Evolutionary conservation across 2,797 vertebrate genomes (phyloP).

Genomic region (Sebastes taczanowskii): DNA sequence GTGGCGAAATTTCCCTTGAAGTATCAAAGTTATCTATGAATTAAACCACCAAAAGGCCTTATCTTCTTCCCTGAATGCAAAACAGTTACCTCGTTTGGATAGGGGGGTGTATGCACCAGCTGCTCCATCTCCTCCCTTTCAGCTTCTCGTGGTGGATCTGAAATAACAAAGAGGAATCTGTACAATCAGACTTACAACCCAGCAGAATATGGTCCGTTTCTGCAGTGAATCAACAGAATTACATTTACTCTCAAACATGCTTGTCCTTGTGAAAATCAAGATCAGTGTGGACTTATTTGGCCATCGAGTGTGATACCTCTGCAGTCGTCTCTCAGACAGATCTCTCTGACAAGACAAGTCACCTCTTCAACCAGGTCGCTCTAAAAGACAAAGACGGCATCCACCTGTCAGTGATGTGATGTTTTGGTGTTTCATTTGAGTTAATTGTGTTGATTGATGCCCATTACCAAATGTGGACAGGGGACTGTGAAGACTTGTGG

Average conservation of each 20-base stretch:
- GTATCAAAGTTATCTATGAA: too few relatives aligned
- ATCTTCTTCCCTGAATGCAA: not conserved
- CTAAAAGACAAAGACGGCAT: conserved; percentile 17
- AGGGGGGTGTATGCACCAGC: not conserved
- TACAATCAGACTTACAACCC: not conserved
- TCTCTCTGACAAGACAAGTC: conserved; percentile 21
- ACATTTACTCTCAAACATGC: not conserved
- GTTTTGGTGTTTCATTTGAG: not conserved
- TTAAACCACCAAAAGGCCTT: not conserved
- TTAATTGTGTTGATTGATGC: not conserved
- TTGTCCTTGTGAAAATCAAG: not conserved
- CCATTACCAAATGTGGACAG: conserved; percentile 33
- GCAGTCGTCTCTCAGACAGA: conserved; percentile 5
- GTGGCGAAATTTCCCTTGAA: too few relatives aligned
- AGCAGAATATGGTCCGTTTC: not conserved
- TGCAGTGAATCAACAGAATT: not conserved
- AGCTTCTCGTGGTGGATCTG: conserved; percentile 21
- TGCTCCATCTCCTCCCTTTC: conserved; percentile 25
- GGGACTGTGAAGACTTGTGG: not conserved
- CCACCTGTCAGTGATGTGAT: not conserved
- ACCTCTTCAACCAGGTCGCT: conserved; percentile 25
- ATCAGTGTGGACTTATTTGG: not conserved
- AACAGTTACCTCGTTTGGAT: conserved; percentile 32
- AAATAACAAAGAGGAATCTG: not conserved
- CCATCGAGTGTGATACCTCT: conserved; percentile 22